phyloP scores from a whole-genome alignment of 2,113 vertebrate genomes.

The Elanoides forficatus region DNA sequence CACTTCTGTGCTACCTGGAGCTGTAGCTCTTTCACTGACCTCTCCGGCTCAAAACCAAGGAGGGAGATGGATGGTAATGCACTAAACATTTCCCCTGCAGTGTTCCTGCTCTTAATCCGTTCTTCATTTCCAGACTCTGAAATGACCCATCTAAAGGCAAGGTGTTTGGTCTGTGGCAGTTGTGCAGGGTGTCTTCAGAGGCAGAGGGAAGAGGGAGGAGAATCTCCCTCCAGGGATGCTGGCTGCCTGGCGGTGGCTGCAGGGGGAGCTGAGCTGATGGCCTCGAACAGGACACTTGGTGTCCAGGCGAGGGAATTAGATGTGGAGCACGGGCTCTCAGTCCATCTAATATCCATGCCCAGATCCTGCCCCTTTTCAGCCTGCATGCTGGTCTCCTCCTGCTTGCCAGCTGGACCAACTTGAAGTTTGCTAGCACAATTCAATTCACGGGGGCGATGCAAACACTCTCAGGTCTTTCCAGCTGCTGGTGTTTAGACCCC shows the following conservation, averaged over 20 bases:
- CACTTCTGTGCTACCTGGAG: neutral
- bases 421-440: neutral
- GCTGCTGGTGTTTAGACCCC: neutral
- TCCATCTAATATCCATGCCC: no score
- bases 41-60: neutral
- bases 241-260: neutral
- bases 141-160: no score
- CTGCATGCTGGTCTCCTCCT: neutral
- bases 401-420: neutral
- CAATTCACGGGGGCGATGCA: neutral
- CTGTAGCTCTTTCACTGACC: neutral
- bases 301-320: neutral
- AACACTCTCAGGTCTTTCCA: neutral
- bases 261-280: neutral
- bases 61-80: neutral
- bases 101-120: no score
- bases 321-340: no score
- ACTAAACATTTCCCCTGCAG: neutral
- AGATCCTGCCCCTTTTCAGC: neutral
- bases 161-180: neutral
- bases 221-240: neutral
- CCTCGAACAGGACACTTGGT: rapidly evolving
- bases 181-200: neutral
- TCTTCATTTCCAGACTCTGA: neutral
- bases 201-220: neutral